These are phyloP conservation scores for Germaria angustata DNA, from an alignment of 2,888 invertebrate species.

Conservation along the genomic window DNA sequence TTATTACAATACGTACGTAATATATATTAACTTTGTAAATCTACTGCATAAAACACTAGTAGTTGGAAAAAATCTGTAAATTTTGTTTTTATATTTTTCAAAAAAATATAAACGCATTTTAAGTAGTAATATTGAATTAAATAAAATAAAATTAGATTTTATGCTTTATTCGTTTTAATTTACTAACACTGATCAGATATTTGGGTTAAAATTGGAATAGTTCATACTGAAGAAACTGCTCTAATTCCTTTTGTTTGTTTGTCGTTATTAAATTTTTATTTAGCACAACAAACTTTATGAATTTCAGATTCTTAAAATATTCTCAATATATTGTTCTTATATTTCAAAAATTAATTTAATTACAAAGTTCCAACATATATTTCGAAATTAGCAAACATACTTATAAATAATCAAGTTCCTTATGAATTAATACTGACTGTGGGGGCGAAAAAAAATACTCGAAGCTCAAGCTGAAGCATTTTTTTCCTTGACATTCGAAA, in stretches of 20 bases:
- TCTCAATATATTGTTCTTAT: too few relatives aligned
- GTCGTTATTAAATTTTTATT: background rate
- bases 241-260: background rate
- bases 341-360: background rate
- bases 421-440: background rate
- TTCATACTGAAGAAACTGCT: background rate
- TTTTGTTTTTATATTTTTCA: constrained; percentile 26
- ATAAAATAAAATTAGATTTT: constrained; percentile 10
- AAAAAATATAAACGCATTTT: background rate
- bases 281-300: constrained; percentile 26
- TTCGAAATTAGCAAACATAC: too few relatives aligned
- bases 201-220: constrained; percentile 13
- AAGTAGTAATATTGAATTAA: constrained; percentile 37
- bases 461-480: too few relatives aligned
- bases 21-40: background rate
- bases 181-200: background rate
- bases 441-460: too few relatives aligned
- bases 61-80: background rate
- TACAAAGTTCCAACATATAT: background rate
- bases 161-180: constrained; percentile 26
- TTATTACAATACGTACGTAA: constrained; percentile 5
- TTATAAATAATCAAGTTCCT: too few relatives aligned
- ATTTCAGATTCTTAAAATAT: background rate
- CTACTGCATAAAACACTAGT: background rate
- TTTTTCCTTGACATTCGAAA: too few relatives aligned